These are phyloP conservation scores for Semnornis frantzii DNA, from an alignment of 2,113 vertebrate species.

Conservation along the genomic window DNA sequence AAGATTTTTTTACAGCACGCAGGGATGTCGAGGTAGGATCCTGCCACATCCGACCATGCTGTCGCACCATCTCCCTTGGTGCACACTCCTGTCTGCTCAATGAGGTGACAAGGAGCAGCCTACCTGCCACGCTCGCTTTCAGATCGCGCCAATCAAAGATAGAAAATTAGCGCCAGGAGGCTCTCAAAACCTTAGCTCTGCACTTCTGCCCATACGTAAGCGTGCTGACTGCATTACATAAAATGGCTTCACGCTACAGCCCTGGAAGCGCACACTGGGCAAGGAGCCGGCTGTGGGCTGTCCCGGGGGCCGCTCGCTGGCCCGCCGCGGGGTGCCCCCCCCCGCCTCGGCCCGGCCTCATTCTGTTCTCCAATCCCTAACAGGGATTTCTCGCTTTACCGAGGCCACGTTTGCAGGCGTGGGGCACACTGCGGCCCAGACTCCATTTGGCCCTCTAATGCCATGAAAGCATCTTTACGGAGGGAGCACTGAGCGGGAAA, in stretches of 20 bases:
- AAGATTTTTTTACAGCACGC: rapidly evolving
- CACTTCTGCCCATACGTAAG: background rate
- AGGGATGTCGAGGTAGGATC: background rate
- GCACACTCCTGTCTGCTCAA: background rate
- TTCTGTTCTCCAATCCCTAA: background rate
- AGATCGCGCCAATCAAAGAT: background rate
- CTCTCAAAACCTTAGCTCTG: background rate
- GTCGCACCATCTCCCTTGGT: background rate
- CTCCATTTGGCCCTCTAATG: background rate
- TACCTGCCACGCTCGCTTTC: background rate
- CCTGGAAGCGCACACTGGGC: background rate
- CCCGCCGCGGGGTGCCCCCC: background rate
- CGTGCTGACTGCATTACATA: background rate
- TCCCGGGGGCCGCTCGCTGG: background rate
- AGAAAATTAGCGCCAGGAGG: background rate
- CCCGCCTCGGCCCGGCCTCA: background rate
- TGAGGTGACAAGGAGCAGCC: background rate
- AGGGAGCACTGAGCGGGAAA: background rate
- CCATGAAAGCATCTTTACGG: background rate
- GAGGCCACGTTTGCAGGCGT: conserved; percentile 30
- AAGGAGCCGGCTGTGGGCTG: background rate
- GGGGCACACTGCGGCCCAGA: background rate
- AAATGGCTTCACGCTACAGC: conserved; percentile 30
- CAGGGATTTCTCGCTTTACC: background rate
- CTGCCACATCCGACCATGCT: background rate